Base-by-base conservation (phyloP, 1,140 invertebrate species). In the Mylabris phalerata region DNA sequence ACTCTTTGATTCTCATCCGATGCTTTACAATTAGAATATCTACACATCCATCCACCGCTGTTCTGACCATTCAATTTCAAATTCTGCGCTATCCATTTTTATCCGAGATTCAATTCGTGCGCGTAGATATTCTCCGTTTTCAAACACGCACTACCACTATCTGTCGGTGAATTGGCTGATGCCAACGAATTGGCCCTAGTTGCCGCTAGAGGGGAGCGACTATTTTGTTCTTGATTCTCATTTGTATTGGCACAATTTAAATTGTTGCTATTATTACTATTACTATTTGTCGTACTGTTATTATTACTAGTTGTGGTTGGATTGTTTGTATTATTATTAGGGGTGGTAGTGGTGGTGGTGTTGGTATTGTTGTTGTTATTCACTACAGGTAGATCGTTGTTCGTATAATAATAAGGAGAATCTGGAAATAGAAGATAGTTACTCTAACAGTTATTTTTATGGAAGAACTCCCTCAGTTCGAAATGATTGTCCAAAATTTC, bases 141-240 rank as follows among this genome's bases (percentile, higher is more conserved):
- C 7, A 82, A 80, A 70, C 83, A 86, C 44, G 84, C 84, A 71
- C 84, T 86, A 59, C 84, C 85, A 71, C 84, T 86, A 57, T 84
- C 85, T 48, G 84, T 86, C 26, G 85, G 85, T 32, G 85, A 87
- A 38, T 85, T 83, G 2, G 85, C 85, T 47, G 82, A 84, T 3
- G 83, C 84, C 26, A 85, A 75, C 40, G 84, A 86, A 69, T 85
- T 87, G 3, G 85, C 84, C 48, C 84, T 72, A 2, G 85, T 87
- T 25, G 85, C 84, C 25, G 84, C 84, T 55, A 87, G 70, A 43
- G 85, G 85, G 43, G 84, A 86, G 41, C 84, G 78, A 66, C 82
- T 80, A 49, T 75, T 79, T 48, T 72, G 71, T 54, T 75, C 70
- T 67, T 70, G 69, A 70, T 68, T 74, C 67, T 60, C 55, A 13